Evolutionary conservation across 2,797 vertebrate genomes (phyloP).

Genomic region (Phyllotis vaccarum): DNA sequence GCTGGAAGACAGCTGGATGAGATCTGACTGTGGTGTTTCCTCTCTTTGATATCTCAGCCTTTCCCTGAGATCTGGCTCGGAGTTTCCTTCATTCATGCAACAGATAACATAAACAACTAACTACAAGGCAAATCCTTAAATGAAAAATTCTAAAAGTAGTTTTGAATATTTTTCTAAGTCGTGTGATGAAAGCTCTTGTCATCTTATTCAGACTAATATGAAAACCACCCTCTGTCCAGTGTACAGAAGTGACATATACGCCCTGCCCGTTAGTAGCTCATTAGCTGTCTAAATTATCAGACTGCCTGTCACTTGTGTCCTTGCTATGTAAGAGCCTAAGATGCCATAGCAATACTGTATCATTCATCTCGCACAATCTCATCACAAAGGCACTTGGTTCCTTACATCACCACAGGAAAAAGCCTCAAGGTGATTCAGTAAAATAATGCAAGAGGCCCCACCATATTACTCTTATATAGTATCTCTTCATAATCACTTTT

Average conservation of each 20-base stretch:
- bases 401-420: background rate
- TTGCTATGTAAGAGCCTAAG: no score
- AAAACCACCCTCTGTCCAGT: background rate
- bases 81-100: no score
- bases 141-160: background rate
- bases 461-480: background rate
- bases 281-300: background rate
- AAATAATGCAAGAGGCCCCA: background rate
- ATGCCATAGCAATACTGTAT: no score
- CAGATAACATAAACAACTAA: background rate
- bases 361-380: background rate
- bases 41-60: no score
- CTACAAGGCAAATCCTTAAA: background rate
- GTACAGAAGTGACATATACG: no score
- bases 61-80: no score
- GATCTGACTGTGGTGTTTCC: no score
- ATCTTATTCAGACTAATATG: background rate
- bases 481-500: background rate
- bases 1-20: no score
- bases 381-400: background rate
- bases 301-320: background rate
- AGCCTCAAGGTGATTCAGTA: background rate
- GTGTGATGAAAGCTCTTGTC: background rate
- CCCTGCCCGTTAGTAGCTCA: no score
- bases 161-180: background rate